phyloP scores from a whole-genome alignment of 2,888 invertebrate species.

The Heliconius hortense region DNA sequence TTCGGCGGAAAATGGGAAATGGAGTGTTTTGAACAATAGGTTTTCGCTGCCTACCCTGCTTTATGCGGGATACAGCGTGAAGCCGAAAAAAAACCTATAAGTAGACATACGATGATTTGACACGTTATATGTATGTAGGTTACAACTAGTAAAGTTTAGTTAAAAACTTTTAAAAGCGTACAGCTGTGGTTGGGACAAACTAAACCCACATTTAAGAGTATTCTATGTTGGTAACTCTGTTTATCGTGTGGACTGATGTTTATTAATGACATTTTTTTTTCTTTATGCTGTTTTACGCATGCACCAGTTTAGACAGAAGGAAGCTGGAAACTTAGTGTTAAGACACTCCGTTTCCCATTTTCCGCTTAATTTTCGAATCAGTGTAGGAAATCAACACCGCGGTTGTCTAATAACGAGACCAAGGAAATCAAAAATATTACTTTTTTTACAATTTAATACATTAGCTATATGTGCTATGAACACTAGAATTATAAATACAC shows the following conservation, averaged over 20 bases:
- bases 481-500: too few relatives aligned
- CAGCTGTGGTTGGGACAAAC: constrained; percentile 10
- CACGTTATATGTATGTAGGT: not conserved
- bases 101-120: not conserved
- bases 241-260: not conserved
- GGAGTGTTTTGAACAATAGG: too few relatives aligned
- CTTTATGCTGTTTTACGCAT: not conserved
- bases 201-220: constrained; percentile 10
- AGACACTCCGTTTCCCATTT: too few relatives aligned
- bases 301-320: not conserved
- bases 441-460: too few relatives aligned
- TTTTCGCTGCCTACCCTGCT: too few relatives aligned
- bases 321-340: not conserved
- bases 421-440: too few relatives aligned
- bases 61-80: too few relatives aligned
- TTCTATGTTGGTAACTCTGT: not conserved
- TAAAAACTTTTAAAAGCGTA: constrained; percentile 17
- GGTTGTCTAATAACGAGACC: too few relatives aligned
- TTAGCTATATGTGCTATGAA: too few relatives aligned
- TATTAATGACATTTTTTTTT: not conserved
- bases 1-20: too few relatives aligned
- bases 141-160: not conserved
- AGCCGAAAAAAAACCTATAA: not conserved
- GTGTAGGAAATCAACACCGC: too few relatives aligned
- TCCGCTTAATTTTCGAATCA: too few relatives aligned